These are phyloP conservation scores for Pygocentrus nattereri DNA, from an alignment of 2,797 vertebrate genomes.

Conservation along the genomic window DNA sequence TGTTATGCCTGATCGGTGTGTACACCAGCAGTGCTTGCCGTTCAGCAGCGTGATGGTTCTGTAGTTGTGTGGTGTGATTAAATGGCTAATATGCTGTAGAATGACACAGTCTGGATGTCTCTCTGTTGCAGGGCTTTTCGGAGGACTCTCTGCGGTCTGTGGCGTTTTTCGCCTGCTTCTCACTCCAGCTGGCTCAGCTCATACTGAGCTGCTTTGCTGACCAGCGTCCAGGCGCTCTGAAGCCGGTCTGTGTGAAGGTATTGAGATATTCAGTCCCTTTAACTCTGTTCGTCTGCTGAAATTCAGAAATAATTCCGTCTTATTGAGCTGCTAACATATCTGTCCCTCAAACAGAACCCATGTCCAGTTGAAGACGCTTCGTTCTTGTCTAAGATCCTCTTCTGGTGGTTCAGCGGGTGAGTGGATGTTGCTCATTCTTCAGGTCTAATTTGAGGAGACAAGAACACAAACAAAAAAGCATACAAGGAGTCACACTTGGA, in stretches of 20 bases:
- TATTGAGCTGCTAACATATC: too few species aligned
- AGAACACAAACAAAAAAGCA: background rate
- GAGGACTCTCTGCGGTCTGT: constrained; percentile 68
- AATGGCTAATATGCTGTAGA: background rate
- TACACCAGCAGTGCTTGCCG: too few species aligned
- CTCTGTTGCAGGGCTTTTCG: constrained; percentile 73
- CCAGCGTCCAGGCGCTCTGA: constrained; percentile 68
- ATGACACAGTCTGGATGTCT: background rate
- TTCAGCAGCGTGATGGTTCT: too few species aligned
- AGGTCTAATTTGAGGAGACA: background rate
- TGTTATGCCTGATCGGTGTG: too few species aligned
- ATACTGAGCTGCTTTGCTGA: constrained; percentile 84
- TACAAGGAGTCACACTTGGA: too few species aligned
- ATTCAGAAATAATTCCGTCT: background rate
- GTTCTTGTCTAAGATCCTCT: constrained; percentile 85
- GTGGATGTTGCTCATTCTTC: background rate
- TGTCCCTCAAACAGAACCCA: constrained; percentile 74
- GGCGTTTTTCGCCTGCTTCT: constrained; percentile 75
- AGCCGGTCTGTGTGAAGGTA: constrained; percentile 64
- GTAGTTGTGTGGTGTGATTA: too few species aligned
- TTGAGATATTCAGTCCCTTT: background rate
- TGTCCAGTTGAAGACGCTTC: constrained; percentile 85
- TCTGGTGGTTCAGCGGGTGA: constrained; percentile 90
- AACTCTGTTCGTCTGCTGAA: background rate
- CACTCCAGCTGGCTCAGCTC: constrained; percentile 77